Conservation (phyloP, 2,888 invertebrate genomes). For the Megaustenia siamemsis region DNA sequence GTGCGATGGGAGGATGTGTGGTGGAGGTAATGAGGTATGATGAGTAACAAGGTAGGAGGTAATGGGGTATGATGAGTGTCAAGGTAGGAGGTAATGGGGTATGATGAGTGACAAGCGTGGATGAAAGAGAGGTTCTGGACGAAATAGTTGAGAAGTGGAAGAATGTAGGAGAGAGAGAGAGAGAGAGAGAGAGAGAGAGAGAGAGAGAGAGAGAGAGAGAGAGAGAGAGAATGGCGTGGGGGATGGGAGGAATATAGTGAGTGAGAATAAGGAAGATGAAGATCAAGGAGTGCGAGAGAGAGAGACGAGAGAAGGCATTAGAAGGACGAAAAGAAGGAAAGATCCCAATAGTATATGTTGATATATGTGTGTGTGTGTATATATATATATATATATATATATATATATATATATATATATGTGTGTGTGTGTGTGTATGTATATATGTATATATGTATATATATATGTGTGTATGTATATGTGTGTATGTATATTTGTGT, state of each 20-base stretch:
- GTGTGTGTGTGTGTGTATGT: no score
- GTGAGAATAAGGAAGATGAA: neutral
- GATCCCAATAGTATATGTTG: no score
- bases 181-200: neutral
- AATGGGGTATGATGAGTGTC: neutral
- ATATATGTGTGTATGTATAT: no score
- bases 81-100: neutral
- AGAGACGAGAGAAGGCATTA: neutral
- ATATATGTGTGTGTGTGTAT: no score
- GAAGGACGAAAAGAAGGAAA: no score
- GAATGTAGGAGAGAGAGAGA: neutral
- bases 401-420: no score
- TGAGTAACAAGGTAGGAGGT: neutral
- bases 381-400: no score
- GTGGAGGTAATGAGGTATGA: no score
- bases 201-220: neutral
- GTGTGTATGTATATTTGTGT: no score
- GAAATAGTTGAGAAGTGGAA: neutral
- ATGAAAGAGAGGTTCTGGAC: neutral
- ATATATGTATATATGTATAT: no score
- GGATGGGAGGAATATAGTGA: slow-evolving; percentile 26
- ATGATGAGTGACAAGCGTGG: neutral
- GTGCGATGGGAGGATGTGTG: no score
- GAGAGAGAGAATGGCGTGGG: slow-evolving; percentile 7
- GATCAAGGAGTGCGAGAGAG: neutral